Base-by-base conservation (phyloP, 1,140 invertebrate species). In the Neuroterus valhalla region DNA sequence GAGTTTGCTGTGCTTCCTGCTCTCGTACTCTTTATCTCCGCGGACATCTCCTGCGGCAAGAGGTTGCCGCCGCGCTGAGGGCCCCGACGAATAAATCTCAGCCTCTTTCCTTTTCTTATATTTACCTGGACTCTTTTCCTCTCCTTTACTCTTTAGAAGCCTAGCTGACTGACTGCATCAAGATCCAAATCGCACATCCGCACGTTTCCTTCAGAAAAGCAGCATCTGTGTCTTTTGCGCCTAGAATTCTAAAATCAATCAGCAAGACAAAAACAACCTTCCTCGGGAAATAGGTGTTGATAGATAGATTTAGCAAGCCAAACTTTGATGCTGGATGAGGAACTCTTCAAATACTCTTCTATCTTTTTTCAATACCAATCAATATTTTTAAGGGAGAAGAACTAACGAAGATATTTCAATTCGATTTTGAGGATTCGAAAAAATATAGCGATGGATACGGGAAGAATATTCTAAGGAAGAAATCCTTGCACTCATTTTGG, bases 11-110 rank as follows among this genome's bases (percentile, higher is more conserved):
- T 81, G 86, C 84, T 87, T 88, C 87, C 87, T 87, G 84, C 83
- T 86, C 82, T 85, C 78, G 82, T 82, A 82, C 77, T 74, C 75
- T 74, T 79, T 89, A 87, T 88, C 87, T 88, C 70, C 26, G 77
- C 79, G 82, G 82, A 82, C 85, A 88, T 89, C 88, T 87, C 80
- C 66, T 73, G 78, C 78, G 77, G 70, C 77, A 73, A 66, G 71
- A 79, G 78, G 75, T 81, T 78, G 79, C 80, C 78, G 80, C 83
- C 79, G 70, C n/a, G n/a, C n/a, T n/a, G n/a, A n/a, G 72, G 74
- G 75, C 71, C 78, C 84, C 81, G 84, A 82, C 83, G 85, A 87
- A 89, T 87, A 89, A 88, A 89, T 89, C 87, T 88, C 80, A 71
- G 74, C 68, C 73, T 77, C 70, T 83, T 76, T 72, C 21, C 52